Evolutionary conservation across 2,888 invertebrate genomes (phyloP), one percentile per base, ranked within the genome.

Genomic region (Exephanes ischioxanthus): DNA sequence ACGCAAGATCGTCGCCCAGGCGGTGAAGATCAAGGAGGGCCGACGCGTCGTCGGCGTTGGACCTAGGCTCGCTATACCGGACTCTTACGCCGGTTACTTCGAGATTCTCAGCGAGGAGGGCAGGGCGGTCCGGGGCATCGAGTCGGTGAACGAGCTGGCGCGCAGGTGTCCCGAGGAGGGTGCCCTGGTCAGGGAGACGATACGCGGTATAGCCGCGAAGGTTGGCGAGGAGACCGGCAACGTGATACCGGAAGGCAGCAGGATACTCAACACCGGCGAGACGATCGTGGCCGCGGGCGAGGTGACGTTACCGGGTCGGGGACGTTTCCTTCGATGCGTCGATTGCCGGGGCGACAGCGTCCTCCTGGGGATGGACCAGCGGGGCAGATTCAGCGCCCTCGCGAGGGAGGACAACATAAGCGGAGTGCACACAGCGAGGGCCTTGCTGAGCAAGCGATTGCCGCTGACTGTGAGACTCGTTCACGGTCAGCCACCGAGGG

Each of bases 31-130:
- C 92, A 98, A 98, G 94, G 98, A 98, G 94, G 98, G 98, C 0
- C 95, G 97, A 87, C 95, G 98, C 83, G 96, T 97, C 91, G 97
- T 97, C 51, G 97, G 97, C 90, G 96, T 97, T 37, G 97, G 97
- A 67, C 97, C 97, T 7, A 96, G 98, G 92, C 95, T 99, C 87
- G 97, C 98, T 75, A 98, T 99, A 85, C 99, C 99, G 6, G 97
- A 98, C 91, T 96, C 97, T 0, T 99, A 98, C 94, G 95, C 97
- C 88, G 99, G 99, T 9, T 99, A 97, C 94, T 99, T 99, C 94
- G 99, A 99, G 94, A 95, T 99, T 73, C 95, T 99, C 48, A 98
- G 98, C 92, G 99, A 99, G 94, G 98, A 99, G 94, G 99, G 99
- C 0, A 95, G 98, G 89, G 97, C 98, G 33, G 98, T 98, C 9